Percentiles rank a stretch among this genome's conserved stretches.
These are phyloP conservation scores for Pristionchus pacificus DNA, from an alignment of 1,140 invertebrate genomes.

Conservation along the genomic window DNA sequence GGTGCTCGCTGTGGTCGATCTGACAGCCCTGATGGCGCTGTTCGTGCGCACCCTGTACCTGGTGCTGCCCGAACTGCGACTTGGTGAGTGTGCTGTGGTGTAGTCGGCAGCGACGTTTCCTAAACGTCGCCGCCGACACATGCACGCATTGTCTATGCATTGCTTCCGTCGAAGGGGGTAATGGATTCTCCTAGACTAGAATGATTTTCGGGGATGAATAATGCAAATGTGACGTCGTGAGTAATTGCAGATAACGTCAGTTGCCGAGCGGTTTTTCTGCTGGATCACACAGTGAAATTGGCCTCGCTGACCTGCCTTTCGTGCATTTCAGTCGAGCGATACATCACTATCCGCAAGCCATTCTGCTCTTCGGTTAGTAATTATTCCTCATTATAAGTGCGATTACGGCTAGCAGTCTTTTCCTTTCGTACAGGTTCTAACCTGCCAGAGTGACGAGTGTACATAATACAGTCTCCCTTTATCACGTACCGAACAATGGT, in stretches of 20 bases:
- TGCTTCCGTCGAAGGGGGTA: too few relatives aligned
- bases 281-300: background rate
- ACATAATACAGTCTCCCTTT: too few relatives aligned
- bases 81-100: slow-evolving; percentile 35
- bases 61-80: slow-evolving; percentile 42
- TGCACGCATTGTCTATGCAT: too few relatives aligned
- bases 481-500: too few relatives aligned
- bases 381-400: background rate
- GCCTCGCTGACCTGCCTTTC: background rate
- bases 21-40: slow-evolving; percentile 47
- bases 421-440: too few relatives aligned
- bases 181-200: too few relatives aligned
- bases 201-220: too few relatives aligned
- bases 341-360: background rate
- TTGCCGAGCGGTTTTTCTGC: background rate
- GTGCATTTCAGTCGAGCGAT: background rate
- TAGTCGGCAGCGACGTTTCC: too few relatives aligned
- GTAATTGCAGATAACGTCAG: background rate
- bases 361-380: background rate
- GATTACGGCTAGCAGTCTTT: too few relatives aligned
- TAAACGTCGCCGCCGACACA: too few relatives aligned
- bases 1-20: slow-evolving; percentile 49
- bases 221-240: too few relatives aligned
- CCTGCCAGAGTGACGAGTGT: too few relatives aligned
- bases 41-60: slow-evolving; percentile 40